These are phyloP conservation scores for Diadegma fenestrale DNA, from an alignment of 2,888 invertebrate species.

Conservation along the genomic window DNA sequence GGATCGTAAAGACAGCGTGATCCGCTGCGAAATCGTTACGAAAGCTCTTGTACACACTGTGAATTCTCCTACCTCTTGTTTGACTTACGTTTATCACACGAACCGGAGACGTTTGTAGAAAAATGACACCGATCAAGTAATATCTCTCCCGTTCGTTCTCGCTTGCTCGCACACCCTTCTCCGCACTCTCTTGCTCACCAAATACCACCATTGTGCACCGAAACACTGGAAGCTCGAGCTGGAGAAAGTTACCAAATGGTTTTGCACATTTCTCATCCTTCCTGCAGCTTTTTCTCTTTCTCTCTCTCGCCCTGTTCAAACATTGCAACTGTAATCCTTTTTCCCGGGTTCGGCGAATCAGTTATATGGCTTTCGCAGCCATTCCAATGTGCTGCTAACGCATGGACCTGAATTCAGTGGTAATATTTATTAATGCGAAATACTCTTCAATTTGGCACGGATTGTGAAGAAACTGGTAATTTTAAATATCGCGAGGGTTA, in stretches of 20 bases:
- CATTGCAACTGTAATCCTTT: constrained; percentile 36
- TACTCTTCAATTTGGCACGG: neutral
- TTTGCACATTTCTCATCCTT: neutral
- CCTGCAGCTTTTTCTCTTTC: neutral
- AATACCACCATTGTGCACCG: constrained; percentile 44
- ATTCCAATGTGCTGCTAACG: constrained; percentile 55
- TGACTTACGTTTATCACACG: constrained; percentile 57
- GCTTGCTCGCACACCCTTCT: constrained; percentile 11
- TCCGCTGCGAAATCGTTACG: constrained; percentile 31
- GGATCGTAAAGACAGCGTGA: neutral
- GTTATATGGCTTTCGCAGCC: constrained; percentile 56
- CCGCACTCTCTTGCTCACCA: neutral
- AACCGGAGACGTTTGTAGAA: constrained; percentile 16
- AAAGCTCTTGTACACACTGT: constrained; percentile 21
- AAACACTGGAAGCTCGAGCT: constrained; percentile 59
- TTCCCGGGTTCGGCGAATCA: constrained; percentile 43
- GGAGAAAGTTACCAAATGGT: constrained; percentile 37
- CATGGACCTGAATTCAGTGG: constrained; percentile 8
- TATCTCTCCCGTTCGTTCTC: constrained; percentile 38
- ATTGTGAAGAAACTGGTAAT: neutral
- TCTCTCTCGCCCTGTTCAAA: constrained; percentile 1
- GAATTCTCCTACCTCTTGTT: constrained; percentile 44
- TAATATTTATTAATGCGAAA: neutral
- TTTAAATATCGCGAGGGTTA: neutral
- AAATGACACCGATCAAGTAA: constrained; percentile 52